phyloP scores from a whole-genome alignment of 2,888 invertebrate genomes.

The Noctua comes region DNA sequence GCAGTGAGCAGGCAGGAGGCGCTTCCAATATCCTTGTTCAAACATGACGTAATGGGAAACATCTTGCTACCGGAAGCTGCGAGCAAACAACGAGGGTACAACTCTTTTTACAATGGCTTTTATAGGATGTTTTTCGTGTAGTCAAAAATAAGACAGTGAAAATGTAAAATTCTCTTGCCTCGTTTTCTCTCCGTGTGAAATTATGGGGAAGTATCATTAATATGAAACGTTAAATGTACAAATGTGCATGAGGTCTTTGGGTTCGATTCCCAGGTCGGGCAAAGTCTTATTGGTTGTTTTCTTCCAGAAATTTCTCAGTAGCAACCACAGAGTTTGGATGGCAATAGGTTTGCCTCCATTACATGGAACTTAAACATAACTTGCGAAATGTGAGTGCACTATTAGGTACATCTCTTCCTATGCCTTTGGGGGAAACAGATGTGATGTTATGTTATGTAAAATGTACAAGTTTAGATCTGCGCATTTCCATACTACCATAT shows the following conservation, averaged over 20 bases:
- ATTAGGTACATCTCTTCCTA: no score
- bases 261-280: no score
- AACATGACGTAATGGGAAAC: conserved; percentile 82
- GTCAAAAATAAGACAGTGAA: not conserved
- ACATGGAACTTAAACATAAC: no score
- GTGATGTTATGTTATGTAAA: no score
- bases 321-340: no score
- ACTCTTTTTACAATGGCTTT: conserved; percentile 38
- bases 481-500: not conserved
- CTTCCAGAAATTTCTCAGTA: no score
- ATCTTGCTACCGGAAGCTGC: conserved; percentile 73
- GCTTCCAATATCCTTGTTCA: conserved; percentile 82
- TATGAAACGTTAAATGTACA: not conserved
- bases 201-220: not conserved
- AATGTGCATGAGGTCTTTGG: no score
- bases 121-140: not conserved
- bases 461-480: not conserved
- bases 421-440: no score
- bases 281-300: no score
- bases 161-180: not conserved
- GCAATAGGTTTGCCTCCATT: no score
- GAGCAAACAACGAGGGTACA: conserved; percentile 68
- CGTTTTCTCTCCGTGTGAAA: not conserved
- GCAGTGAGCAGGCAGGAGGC: conserved; percentile 69
- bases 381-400: no score